A percentile compares a stretch with the other conserved stretches of the same genome.
These are phyloP conservation scores for Tachina fera DNA, from an alignment of 2,888 invertebrate species.

Conservation along the genomic window DNA sequence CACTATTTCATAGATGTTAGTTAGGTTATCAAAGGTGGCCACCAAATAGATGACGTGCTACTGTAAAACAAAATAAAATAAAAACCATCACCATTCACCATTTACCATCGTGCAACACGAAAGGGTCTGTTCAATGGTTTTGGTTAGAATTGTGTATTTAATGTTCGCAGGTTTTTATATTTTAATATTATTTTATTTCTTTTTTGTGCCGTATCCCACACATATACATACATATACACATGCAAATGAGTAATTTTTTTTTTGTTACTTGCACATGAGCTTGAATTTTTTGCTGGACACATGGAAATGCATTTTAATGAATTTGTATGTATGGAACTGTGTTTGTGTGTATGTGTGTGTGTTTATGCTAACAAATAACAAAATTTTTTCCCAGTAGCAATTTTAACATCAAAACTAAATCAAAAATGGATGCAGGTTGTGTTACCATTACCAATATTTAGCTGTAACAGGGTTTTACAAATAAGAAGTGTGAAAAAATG, in stretches of 20 bases:
- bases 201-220: constrained; percentile 20
- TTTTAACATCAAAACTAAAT: constrained; percentile 71
- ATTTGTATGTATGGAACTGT: not conserved
- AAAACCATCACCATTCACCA: constrained; percentile 7
- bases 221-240: not conserved
- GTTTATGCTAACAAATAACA: constrained; percentile 45
- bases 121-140: constrained; percentile 66
- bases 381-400: constrained; percentile 63
- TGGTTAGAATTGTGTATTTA: constrained; percentile 69
- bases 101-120: constrained; percentile 37
- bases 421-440: constrained; percentile 66
- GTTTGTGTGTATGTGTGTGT: constrained; percentile 1
- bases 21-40: constrained; percentile 68
- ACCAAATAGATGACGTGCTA: constrained; percentile 65
- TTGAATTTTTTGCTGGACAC: constrained; percentile 24
- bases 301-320: constrained; percentile 19
- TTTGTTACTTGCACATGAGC: constrained; percentile 30
- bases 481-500: not conserved
- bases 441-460: constrained; percentile 35
- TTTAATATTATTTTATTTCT: constrained; percentile 59
- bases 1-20: constrained; percentile 56
- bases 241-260: not conserved
- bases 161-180: constrained; percentile 62
- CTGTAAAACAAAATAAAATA: constrained; percentile 40
- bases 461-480: constrained; percentile 16